Base-by-base conservation (phyloP, 2,113 vertebrate genomes). In the Phalacrocorax brasilianus region DNA sequence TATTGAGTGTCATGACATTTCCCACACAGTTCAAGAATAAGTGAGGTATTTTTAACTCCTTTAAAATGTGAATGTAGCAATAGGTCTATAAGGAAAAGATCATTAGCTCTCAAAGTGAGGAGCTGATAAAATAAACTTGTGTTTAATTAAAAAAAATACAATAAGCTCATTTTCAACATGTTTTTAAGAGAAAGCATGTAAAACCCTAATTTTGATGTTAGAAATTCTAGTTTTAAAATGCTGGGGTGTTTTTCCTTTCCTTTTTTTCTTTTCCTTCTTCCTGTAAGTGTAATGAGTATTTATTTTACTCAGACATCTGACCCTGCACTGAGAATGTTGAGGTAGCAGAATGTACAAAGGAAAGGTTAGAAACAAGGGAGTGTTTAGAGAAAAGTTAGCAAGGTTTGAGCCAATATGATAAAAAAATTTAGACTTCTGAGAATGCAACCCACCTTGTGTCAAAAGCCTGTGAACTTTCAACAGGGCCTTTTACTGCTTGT, bases 241-340 rank as follows among this genome's bases (percentile, higher is more conserved):
- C 5, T 80, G 12, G 6, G 14, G 1, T 2, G 6, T 12, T 9
- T 55, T 62, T 12, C 5, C 11, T 5, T 61, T 23, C 18, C 3
- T 52, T 35, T 65, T 23, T 32, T 18, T 4, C 3, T n/a, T 63
- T 12, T 38, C 2, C 9, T 71, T 14, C 40, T 53, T 67, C 22
- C 50, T 47, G 18, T 53, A 59, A 76, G 50, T 42, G 23, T 53
- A 81, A 42, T 42, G 15, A 53, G 8, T 71, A 35, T 63, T n/a
- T 68, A 7, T 55, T 72, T 91, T 72, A 66, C 45, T 72, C n/a
- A 26, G 45, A 26, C 23, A 58, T 77, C 56, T 65, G 50, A 42
- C 8, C 11, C 23, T 50, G 32, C 15, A 9, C 58, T 38, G 53
- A 21, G 45, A 61, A 28, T 33, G 30, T 16, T 61, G 30, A 66